These are phyloP conservation scores for Charadrius vociferus DNA, from an alignment of 2,113 vertebrate species.

Conservation along the genomic window DNA sequence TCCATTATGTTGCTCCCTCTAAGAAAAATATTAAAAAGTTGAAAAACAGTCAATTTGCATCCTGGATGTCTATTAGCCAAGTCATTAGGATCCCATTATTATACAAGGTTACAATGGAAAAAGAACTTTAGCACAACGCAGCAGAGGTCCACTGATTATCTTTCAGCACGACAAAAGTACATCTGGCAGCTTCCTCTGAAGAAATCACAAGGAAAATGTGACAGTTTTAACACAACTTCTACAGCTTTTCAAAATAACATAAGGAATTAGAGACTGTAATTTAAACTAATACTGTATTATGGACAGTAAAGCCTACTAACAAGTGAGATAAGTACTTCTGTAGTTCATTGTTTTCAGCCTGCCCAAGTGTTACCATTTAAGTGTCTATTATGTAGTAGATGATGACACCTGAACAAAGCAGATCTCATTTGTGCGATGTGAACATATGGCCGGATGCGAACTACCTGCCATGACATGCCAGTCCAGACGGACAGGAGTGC, in stretches of 20 bases:
- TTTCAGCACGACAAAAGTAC: not conserved
- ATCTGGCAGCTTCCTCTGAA: not conserved
- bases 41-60: not conserved
- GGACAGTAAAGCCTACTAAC: not conserved
- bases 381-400: not conserved
- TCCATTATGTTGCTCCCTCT: not conserved
- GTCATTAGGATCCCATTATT: not conserved
- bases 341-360: not conserved
- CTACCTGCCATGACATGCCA: not conserved
- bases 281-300: not conserved
- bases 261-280: not conserved
- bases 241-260: not conserved
- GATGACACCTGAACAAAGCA: not conserved
- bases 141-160: not conserved
- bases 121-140: not conserved
- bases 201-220: not conserved
- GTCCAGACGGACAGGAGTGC: fast-evolving
- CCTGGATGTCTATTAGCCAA: not conserved
- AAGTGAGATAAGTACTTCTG: not conserved
- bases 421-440: not conserved
- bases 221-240: not conserved
- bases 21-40: not conserved
- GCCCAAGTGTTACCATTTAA: not conserved
- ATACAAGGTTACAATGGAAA: not conserved
- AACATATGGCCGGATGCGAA: fast-evolving